A percentile compares a stretch with the other conserved stretches of the same genome.
Conservation (phyloP, 2,797 vertebrate genomes). For the Phaenicophaeus curvirostris region DNA sequence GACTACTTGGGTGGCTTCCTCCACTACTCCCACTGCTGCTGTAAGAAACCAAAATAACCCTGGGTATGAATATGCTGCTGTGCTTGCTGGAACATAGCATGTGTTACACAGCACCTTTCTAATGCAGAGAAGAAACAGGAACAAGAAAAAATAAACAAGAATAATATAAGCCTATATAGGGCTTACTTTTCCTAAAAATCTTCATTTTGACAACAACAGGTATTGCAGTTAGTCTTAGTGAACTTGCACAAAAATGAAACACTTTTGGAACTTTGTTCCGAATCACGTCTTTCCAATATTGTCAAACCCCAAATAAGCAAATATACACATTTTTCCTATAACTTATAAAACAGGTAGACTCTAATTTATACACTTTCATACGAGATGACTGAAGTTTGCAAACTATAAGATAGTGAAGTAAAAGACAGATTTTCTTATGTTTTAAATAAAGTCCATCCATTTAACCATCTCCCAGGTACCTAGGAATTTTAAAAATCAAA, state of each 20-base stretch:
- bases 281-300: neutral
- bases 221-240: neutral
- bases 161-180: neutral
- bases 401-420: neutral
- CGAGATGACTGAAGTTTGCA: neutral
- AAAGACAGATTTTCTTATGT: neutral
- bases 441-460: neutral
- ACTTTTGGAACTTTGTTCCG: neutral
- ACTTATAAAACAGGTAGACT: neutral
- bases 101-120: neutral
- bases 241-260: neutral
- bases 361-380: neutral
- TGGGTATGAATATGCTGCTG: constrained; percentile 15
- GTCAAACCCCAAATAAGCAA: neutral
- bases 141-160: neutral
- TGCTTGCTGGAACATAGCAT: neutral
- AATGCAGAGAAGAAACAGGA: neutral
- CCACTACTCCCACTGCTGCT: constrained; percentile 98
- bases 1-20: constrained; percentile 95
- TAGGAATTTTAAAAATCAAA: neutral
- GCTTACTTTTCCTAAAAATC: neutral
- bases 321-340: neutral
- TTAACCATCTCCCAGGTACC: neutral
- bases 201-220: neutral
- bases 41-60: constrained; percentile 64